Evolutionary conservation across 2,113 vertebrate genomes (phyloP).

Genomic region (Symphodus melops): DNA sequence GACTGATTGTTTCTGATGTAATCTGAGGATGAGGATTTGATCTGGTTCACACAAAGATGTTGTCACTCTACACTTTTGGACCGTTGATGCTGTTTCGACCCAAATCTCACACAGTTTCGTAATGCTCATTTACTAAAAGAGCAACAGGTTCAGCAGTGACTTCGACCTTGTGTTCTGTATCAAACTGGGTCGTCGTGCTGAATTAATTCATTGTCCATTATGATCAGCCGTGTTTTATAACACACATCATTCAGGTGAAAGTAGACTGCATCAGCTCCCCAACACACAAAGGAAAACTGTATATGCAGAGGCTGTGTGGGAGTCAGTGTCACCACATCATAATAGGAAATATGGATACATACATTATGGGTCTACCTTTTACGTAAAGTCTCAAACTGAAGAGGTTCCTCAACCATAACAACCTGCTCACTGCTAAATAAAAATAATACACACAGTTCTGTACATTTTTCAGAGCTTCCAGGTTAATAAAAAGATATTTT

Average conservation of each 20-base stretch:
- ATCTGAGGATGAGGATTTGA: neutral
- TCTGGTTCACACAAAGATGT: neutral
- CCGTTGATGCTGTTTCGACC: constrained; percentile 21
- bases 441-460: too few species aligned
- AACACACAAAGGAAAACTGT: neutral
- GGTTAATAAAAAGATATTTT: too few species aligned
- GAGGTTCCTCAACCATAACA: too few species aligned
- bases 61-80: neutral
- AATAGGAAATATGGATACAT: neutral
- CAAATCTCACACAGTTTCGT: constrained; percentile 31
- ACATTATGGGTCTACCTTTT: neutral
- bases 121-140: constrained; percentile 49
- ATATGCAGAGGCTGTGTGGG: too few species aligned
- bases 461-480: too few species aligned
- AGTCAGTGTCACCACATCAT: neutral
- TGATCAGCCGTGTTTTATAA: constrained; percentile 11
- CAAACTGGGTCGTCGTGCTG: constrained; percentile 23
- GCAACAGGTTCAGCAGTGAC: neutral
- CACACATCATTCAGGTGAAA: neutral
- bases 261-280: neutral
- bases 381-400: too few species aligned
- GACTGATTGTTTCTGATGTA: neutral
- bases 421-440: too few species aligned
- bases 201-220: constrained; percentile 1
- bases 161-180: neutral